phyloP scores from a whole-genome alignment of 1,140 invertebrate species.

The Leptonema lineaticorne region DNA sequence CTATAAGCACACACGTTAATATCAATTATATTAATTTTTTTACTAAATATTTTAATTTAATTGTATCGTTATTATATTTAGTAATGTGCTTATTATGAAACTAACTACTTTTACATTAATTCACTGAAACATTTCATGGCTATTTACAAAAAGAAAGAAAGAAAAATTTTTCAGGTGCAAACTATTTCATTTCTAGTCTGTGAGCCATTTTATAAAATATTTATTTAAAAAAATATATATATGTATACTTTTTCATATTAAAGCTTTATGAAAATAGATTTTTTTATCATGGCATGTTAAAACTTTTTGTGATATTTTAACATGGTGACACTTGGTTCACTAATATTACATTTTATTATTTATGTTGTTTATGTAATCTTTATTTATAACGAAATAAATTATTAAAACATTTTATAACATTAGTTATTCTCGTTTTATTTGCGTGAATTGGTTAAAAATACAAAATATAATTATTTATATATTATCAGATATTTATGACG shows the following conservation, averaged over 20 bases:
- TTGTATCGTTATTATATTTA: background rate
- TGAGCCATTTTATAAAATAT: conserved; percentile 25
- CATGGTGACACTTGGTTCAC: conserved; percentile 19
- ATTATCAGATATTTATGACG: too few relatives aligned
- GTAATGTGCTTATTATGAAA: background rate
- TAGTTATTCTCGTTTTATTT: background rate
- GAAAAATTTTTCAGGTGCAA: conserved; percentile 2
- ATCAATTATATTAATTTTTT: background rate
- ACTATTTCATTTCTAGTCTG: conserved; percentile 24
- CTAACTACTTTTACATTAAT: background rate
- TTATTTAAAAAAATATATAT: conserved; percentile 14
- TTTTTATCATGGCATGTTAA: conserved; percentile 24
- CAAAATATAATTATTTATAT: too few relatives aligned
- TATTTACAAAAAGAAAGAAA: background rate
- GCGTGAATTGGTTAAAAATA: too few relatives aligned
- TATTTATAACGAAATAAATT: conserved; percentile 30
- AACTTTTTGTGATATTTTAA: conserved; percentile 18
- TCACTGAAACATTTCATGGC: background rate
- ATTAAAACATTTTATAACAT: conserved; percentile 16
- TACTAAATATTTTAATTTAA: conserved; percentile 2
- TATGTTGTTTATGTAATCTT: conserved; percentile 30
- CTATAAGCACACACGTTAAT: conserved; percentile 1
- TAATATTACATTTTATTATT: conserved; percentile 27
- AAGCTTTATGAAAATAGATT: conserved; percentile 10
- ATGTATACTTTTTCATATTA: too few relatives aligned